Percentiles rank a stretch among this genome's conserved stretches.
These are phyloP conservation scores for Parauchenoglanis ngamensis DNA, from an alignment of 2,797 vertebrate species.

Conservation along the genomic window DNA sequence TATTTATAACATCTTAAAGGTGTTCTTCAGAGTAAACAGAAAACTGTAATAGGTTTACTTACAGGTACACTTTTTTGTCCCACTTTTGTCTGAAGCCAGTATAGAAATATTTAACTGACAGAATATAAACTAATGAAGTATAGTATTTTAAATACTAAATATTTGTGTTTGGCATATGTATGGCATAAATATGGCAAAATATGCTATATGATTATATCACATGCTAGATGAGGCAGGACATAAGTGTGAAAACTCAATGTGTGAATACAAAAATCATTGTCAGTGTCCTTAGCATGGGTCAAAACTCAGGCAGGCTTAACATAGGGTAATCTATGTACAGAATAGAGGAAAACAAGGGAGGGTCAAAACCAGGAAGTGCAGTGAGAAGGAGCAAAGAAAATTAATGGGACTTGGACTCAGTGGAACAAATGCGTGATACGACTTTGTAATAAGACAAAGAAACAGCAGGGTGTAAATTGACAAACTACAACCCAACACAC, in stretches of 20 bases:
- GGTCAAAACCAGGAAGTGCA: not conserved
- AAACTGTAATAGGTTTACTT: not conserved
- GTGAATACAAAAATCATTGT: not conserved
- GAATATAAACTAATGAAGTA: not conserved
- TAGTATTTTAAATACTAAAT: not conserved
- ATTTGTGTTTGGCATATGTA: not conserved
- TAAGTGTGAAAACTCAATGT: not conserved
- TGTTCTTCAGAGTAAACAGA: not conserved
- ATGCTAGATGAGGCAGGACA: not conserved
- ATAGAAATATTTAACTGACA: not conserved
- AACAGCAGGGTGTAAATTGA: not conserved
- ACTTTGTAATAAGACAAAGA: not conserved
- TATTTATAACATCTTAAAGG: not conserved
- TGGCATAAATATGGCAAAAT: not conserved
- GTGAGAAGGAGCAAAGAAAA: not conserved
- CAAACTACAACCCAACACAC: not conserved
- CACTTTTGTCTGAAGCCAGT: not conserved
- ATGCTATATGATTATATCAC: not conserved
- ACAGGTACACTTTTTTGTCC: not conserved
- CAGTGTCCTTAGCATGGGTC: not conserved
- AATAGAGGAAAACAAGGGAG: not conserved
- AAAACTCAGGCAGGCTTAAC: not conserved
- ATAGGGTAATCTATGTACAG: not conserved
- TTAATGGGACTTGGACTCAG: not conserved
- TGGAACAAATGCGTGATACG: not conserved